Evolutionary conservation across 2,888 invertebrate species (phyloP), one percentile per base, ranked within the genome.

Genomic region (Apodemia hepburni): DNA sequence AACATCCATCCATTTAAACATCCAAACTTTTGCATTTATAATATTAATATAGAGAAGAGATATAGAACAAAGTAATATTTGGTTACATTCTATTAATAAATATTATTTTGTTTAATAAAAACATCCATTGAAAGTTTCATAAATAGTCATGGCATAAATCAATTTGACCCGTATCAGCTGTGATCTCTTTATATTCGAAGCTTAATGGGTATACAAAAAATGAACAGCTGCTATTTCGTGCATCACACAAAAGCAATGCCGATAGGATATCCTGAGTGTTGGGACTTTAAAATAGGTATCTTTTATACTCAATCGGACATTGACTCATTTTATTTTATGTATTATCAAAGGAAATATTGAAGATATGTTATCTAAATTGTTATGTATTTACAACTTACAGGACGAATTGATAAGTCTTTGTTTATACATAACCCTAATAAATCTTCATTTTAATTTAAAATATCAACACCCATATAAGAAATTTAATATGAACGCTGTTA

Each of bases 181-280:
- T 45, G 45, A 45, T 45, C 45, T 45, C 45, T 45, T 45, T 45
- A n/a, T n/a, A n/a, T 45, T n/a, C n/a, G 45, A 45, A 45, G 45
- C n/a, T 45, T 45, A 45, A 45, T 45, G n/a, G 45, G n/a, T n/a
- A 6, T 11, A 45, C 45, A 45, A 45, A 45, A 45, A 45, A 45
- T 45, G 11, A 6, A n/a, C 45, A 45, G n/a, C 45, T 45, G 45
- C 45, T 45, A 11, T 38, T 38, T 15, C 45, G 15, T 6, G 45
- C 45, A 15, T n/a, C 0, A 6, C 5, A 45, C 45, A 45, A 38
- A 38, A 38, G 38, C 38, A 11, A 38, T n/a, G 45, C 45, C 1
- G n/a, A 45, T 5, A 45, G 45, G 45, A 45, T n/a, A n/a, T 45
- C 38, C 38, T 45, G 45, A 11, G n/a, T n/a, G 45, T 45, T 12